Percentiles rank a stretch among this genome's conserved stretches.
Conservation (phyloP, 2,888 invertebrate genomes). For the Melieria crassipennis region DNA sequence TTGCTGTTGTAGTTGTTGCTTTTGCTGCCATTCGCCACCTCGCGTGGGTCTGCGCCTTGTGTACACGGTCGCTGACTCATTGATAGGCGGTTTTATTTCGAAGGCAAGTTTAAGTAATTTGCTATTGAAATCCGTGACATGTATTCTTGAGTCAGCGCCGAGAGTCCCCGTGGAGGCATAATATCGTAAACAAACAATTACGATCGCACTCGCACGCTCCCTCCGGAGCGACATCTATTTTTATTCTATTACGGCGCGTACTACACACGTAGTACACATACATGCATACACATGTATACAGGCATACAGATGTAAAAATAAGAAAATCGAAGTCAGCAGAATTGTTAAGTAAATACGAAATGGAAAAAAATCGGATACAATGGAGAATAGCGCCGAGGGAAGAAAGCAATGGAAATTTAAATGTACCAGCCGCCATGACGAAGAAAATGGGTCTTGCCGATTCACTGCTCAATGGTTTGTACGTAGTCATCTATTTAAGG, state of each 20-base stretch:
- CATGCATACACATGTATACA: not conserved
- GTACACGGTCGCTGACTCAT: no score
- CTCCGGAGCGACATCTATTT: conserved; percentile 11
- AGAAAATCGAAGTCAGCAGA: conserved; percentile 14
- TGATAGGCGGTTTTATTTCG: no score
- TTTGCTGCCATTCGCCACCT: no score
- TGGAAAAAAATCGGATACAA: not conserved
- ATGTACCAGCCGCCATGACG: not conserved
- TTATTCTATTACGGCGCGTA: not conserved
- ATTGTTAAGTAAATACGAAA: not conserved
- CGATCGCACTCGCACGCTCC: not conserved
- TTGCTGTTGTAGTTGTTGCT: no score
- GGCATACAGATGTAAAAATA: not conserved
- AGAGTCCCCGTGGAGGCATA: conserved; percentile 12
- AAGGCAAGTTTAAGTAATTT: conserved; percentile 20
- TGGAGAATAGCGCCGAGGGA: no score
- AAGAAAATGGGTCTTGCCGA: not conserved
- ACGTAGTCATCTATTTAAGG: no score
- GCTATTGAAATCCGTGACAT: conserved; percentile 16
- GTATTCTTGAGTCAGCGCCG: not conserved
- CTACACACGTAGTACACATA: not conserved
- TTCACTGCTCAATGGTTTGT: not conserved
- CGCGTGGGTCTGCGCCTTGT: no score
- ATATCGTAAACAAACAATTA: conserved; percentile 15
- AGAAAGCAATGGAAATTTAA: not conserved